Evolutionary conservation across 2,797 vertebrate species (phyloP).

Genomic region (Zenarchopterus dispar): DNA sequence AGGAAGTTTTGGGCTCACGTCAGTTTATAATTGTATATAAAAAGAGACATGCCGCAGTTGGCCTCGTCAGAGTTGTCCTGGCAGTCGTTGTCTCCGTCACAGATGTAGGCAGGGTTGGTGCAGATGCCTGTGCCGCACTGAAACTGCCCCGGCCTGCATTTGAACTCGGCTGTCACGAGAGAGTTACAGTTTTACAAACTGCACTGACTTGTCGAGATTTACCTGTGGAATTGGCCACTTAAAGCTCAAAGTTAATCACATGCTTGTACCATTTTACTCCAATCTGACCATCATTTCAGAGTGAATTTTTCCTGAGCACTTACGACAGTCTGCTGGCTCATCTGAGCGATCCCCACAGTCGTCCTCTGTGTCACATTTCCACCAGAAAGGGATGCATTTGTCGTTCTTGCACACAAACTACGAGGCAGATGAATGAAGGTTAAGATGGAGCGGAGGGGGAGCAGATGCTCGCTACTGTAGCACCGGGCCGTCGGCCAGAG

Average conservation of each 20-base stretch:
- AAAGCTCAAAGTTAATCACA: neutral
- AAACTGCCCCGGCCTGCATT: constrained; percentile 92
- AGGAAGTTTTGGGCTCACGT: neutral
- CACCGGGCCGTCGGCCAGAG: too few species aligned
- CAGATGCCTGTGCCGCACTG: constrained; percentile 95
- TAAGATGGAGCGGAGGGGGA: neutral
- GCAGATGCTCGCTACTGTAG: constrained; percentile 4
- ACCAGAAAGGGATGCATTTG: constrained; percentile 99
- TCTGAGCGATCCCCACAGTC: constrained; percentile 96
- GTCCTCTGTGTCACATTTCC: constrained; percentile 98
- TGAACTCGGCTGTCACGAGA: constrained; percentile 86
- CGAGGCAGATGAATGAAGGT: constrained; percentile 8
- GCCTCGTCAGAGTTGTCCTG: constrained; percentile 95
- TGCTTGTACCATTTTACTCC: neutral
- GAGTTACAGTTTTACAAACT: constrained; percentile 66
- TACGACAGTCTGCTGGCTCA: constrained; percentile 93
- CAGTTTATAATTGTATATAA: neutral
- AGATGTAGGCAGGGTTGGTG: constrained; percentile 94
- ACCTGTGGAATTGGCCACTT: neutral
- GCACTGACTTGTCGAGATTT: constrained; percentile 66
- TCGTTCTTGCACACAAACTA: constrained; percentile 99
- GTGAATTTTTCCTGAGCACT: constrained; percentile 69
- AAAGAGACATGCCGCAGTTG: constrained; percentile 86
- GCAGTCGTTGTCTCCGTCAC: constrained; percentile 95
- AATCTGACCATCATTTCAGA: neutral